Evolutionary conservation across 2,888 invertebrate species (phyloP).

Genomic region (Troides helena): DNA sequence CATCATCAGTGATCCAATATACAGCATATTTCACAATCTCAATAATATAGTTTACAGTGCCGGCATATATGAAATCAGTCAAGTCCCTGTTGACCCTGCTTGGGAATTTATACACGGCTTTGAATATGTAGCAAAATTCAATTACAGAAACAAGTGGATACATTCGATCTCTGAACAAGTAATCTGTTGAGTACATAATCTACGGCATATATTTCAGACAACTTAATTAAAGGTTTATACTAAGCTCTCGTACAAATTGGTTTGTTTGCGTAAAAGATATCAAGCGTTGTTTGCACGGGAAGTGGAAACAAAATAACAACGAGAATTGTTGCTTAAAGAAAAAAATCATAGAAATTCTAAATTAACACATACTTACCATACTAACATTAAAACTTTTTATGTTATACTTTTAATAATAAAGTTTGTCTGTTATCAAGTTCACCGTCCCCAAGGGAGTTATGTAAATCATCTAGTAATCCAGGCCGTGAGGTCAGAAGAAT

Average conservation of each 20-base stretch:
- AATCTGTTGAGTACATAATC: slow-evolving; percentile 12
- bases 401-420: neutral
- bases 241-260: slow-evolving; percentile 13
- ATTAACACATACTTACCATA: too few species aligned
- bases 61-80: neutral
- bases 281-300: slow-evolving; percentile 9
- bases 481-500: slow-evolving; percentile 20
- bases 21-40: neutral
- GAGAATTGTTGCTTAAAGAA: neutral
- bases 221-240: slow-evolving; percentile 17
- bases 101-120: neutral
- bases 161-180: slow-evolving; percentile 7
- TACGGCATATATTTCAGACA: slow-evolving; percentile 7
- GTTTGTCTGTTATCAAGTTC: neutral
- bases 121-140: neutral
- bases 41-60: neutral
- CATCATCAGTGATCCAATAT: too few species aligned
- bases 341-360: too few species aligned
- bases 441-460: neutral
- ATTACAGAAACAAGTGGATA: slow-evolving; percentile 1
- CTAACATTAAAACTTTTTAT: too few species aligned
- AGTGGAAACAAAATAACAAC: slow-evolving; percentile 4
- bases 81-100: neutral
- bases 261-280: slow-evolving; percentile 17
- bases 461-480: slow-evolving; percentile 13